Conservation (phyloP, 2,113 vertebrate species). For the Oryzias celebensis region DNA sequence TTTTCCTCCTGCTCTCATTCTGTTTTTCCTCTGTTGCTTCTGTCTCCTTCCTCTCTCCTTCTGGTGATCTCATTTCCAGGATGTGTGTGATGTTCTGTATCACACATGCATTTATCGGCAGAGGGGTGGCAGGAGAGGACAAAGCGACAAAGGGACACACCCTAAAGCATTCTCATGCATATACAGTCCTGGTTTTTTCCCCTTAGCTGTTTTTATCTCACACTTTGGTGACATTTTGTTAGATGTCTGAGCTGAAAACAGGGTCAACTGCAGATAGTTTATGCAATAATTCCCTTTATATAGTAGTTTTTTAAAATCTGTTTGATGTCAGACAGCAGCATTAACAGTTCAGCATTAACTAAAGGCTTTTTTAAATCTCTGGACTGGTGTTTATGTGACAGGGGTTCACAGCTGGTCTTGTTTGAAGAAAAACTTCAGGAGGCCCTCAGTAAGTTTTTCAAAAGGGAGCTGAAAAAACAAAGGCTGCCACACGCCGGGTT, state of each 20-base stretch:
- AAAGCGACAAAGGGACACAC: slow-evolving; percentile 33
- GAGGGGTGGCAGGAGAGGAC: slow-evolving; percentile 5
- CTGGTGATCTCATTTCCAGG: slow-evolving; percentile 65
- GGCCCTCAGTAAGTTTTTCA: no score
- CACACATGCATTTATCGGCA: slow-evolving; percentile 39
- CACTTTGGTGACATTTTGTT: slow-evolving; percentile 59
- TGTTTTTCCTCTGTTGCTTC: neutral
- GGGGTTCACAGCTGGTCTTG: no score
- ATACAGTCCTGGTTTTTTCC: slow-evolving; percentile 17
- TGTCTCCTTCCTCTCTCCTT: neutral
- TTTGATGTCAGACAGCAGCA: no score
- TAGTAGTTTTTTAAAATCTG: neutral
- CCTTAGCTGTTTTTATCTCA: slow-evolving; percentile 13
- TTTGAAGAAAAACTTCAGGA: no score
- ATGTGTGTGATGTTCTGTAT: slow-evolving; percentile 38
- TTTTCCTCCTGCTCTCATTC: neutral
- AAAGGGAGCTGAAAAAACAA: no score
- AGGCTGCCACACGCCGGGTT: no score
- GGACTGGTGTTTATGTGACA: no score
- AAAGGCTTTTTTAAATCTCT: no score
- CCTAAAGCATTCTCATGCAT: slow-evolving; percentile 46
- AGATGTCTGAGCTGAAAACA: slow-evolving; percentile 49
- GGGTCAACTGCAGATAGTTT: slow-evolving; percentile 32
- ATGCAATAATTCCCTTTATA: neutral
- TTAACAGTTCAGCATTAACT: no score